Conservation (phyloP, 2,113 vertebrate species). For the Osmerus eperlanus region DNA sequence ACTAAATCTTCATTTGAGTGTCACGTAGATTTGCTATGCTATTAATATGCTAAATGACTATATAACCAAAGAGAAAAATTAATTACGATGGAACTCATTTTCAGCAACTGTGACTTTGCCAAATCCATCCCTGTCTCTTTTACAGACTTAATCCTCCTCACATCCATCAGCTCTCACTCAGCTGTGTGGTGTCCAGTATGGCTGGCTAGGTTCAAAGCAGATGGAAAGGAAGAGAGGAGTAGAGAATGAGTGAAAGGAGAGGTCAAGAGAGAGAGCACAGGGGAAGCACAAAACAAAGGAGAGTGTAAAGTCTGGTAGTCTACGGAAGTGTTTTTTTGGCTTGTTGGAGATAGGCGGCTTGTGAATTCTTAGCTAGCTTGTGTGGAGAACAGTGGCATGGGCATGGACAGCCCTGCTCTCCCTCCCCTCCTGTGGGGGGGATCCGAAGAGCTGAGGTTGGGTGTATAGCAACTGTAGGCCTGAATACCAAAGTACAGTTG, state of each 20-base stretch:
- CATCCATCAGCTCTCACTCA: slow-evolving; percentile 1
- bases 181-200: not conserved
- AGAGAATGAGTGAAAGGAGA: not conserved
- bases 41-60: not conserved
- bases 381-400: slow-evolving; percentile 11
- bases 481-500: slow-evolving; percentile 63
- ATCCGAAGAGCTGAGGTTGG: not conserved
- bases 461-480: slow-evolving; percentile 64
- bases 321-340: not conserved
- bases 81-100: not conserved
- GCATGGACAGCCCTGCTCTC: not conserved
- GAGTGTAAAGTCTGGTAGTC: not conserved
- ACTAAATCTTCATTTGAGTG: not conserved
- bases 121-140: slow-evolving; percentile 4
- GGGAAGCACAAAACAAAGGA: slow-evolving; percentile 5
- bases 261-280: not conserved
- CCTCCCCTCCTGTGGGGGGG: not conserved
- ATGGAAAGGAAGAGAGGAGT: slow-evolving; percentile 7
- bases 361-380: slow-evolving; percentile 15
- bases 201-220: slow-evolving; percentile 26
- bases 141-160: slow-evolving; percentile 20
- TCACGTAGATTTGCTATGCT: not conserved
- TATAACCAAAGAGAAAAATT: not conserved
- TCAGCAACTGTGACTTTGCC: not conserved
- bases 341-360: slow-evolving; percentile 32